A percentile compares a stretch with the other conserved stretches of the same genome.
Evolutionary conservation across 1,140 invertebrate species (phyloP).

Genomic region (Drosophila guanche): DNA sequence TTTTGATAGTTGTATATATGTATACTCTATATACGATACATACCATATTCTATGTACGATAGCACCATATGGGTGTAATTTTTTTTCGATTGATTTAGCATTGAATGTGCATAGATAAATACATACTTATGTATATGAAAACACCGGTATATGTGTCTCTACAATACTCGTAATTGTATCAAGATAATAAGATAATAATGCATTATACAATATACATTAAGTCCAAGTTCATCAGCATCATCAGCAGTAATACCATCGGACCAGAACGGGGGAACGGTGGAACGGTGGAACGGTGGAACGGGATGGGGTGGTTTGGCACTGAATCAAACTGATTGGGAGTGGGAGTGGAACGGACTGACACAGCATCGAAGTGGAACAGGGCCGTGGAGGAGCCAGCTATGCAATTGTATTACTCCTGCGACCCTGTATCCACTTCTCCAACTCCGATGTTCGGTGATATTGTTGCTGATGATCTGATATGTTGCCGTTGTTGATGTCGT

Average conservation of each 20-base stretch:
- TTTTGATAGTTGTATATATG: slow-evolving; percentile 74
- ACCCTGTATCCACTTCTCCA: too few relatives aligned
- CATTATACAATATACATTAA: slow-evolving; percentile 11
- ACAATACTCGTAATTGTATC: slow-evolving; percentile 2
- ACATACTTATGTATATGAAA: slow-evolving; percentile 14
- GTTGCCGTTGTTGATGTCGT: slow-evolving; percentile 52
- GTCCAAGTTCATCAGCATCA: too few relatives aligned
- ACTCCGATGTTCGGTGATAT: neutral
- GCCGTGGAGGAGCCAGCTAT: too few relatives aligned
- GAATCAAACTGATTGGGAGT: too few relatives aligned
- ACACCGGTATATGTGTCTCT: slow-evolving; percentile 14
- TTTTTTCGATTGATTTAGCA: slow-evolving; percentile 57
- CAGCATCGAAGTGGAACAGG: too few relatives aligned
- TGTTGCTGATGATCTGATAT: slow-evolving; percentile 24
- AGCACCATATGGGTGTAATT: slow-evolving; percentile 33
- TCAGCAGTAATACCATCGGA: slow-evolving; percentile 1
- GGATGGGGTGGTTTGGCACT: too few relatives aligned
- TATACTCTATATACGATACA: slow-evolving; percentile 32
- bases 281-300: too few relatives aligned
- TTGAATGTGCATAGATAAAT: slow-evolving; percentile 53
- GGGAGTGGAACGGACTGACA: too few relatives aligned
- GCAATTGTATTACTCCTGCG: too few relatives aligned
- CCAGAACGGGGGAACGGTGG: neutral
- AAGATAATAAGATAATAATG: slow-evolving; percentile 37
- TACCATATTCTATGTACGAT: slow-evolving; percentile 25